A percentile compares a stretch with the other conserved stretches of the same genome.
These are phyloP conservation scores for Patiria pectinifera DNA, from an alignment of 53 echinoderm and acorn worm species.

Conservation along the genomic window DNA sequence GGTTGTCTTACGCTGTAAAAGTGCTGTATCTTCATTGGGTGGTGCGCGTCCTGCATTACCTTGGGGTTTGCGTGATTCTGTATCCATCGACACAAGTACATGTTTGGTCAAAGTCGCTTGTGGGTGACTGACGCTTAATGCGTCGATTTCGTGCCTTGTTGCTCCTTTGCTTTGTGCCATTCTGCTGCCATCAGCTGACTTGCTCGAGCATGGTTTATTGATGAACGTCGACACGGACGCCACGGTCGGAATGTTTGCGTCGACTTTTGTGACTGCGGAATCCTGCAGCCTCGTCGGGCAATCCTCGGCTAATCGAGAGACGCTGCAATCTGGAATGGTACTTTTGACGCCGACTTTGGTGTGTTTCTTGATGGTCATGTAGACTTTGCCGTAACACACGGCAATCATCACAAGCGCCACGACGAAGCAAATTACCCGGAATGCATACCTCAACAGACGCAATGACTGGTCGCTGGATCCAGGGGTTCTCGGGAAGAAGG, in stretches of 20 bases:
- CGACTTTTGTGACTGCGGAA: neutral
- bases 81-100: neutral
- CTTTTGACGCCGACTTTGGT: too few relatives aligned
- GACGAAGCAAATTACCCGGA: neutral
- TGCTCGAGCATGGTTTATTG: neutral
- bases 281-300: neutral
- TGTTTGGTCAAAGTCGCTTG: neutral
- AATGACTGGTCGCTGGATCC: too few relatives aligned
- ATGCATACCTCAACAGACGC: neutral
- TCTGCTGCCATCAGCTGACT: neutral
- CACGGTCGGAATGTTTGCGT: neutral
- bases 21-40: too few relatives aligned
- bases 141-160: neutral
- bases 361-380: neutral
- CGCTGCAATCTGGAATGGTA: too few relatives aligned
- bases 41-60: too few relatives aligned
- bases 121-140: neutral
- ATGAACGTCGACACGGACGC: neutral
- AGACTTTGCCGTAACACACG: constrained; percentile 18
- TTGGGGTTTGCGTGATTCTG: neutral
- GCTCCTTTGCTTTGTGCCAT: neutral
- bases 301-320: too few relatives aligned
- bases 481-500: neutral
- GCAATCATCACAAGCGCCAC: constrained; percentile 5
- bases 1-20: too few relatives aligned